Evolutionary conservation across 2,797 vertebrate species (phyloP).

Genomic region (Smutsia temminckii): DNA sequence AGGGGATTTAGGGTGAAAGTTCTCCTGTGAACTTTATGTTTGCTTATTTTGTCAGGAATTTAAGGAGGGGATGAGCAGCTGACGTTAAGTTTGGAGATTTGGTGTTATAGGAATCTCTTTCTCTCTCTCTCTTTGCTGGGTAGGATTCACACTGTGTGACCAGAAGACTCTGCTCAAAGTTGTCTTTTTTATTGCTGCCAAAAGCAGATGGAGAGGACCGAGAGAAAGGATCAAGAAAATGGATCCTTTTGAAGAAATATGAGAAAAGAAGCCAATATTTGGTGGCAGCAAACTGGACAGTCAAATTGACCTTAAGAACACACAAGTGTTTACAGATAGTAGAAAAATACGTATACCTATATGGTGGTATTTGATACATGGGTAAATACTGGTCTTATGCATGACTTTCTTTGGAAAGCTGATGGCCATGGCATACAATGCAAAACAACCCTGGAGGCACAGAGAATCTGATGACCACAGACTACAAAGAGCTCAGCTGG

Average conservation of each 20-base stretch:
- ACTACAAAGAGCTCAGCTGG: background rate
- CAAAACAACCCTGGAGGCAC: background rate
- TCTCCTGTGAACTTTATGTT: background rate
- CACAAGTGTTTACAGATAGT: background rate
- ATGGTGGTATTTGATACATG: background rate
- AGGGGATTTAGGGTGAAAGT: background rate
- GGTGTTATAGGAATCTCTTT: background rate
- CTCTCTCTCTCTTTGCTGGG: background rate
- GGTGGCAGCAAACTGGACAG: background rate
- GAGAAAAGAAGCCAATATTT: background rate
- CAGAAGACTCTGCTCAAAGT: background rate
- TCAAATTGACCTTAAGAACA: background rate
- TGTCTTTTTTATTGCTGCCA: background rate
- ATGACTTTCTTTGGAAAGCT: background rate
- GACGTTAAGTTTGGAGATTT: background rate
- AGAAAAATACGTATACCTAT: background rate
- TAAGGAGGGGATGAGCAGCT: background rate
- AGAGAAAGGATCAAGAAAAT: background rate
- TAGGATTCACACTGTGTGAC: background rate
- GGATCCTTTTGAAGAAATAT: background rate
- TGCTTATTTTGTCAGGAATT: conserved; percentile 10
- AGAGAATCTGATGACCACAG: background rate
- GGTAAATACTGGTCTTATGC: background rate
- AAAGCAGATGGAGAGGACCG: background rate
- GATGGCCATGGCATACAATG: background rate